Conservation (phyloP, 2,113 vertebrate species). For the Tupaia chinensis region DNA sequence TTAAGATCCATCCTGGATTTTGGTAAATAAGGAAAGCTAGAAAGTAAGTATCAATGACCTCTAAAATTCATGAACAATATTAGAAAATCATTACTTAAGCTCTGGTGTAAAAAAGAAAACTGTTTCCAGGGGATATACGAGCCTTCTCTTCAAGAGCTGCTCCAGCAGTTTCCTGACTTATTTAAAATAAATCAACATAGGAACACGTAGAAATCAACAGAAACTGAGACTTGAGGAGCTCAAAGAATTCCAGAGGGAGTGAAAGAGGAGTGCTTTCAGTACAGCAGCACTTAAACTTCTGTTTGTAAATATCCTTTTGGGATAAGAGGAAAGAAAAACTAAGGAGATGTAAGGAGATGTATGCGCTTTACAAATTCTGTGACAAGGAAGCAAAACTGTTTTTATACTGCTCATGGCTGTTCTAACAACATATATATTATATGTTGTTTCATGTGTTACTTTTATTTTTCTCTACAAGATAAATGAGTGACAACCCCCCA, state of each 20-base stretch:
- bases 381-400: not conserved
- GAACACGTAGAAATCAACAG: slow-evolving; percentile 7
- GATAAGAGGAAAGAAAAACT: not conserved
- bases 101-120: not conserved
- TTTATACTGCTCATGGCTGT: not conserved
- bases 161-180: not conserved
- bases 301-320: not conserved
- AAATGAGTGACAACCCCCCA: not conserved
- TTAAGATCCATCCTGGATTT: not conserved
- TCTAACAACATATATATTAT: not conserved
- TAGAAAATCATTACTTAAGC: not conserved
- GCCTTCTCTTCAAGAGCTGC: not conserved
- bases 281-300: not conserved
- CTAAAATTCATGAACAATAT: not conserved
- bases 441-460: not conserved
- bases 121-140: not conserved
- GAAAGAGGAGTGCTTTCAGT: not conserved
- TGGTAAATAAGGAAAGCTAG: not conserved
- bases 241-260: not conserved
- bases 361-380: not conserved
- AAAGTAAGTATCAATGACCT: not conserved
- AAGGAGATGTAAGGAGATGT: not conserved
- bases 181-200: slow-evolving; percentile 20
- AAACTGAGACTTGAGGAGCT: not conserved
- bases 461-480: not conserved